Conservation (phyloP, 2,797 vertebrate genomes). For the Aplochiton taeniatus region DNA sequence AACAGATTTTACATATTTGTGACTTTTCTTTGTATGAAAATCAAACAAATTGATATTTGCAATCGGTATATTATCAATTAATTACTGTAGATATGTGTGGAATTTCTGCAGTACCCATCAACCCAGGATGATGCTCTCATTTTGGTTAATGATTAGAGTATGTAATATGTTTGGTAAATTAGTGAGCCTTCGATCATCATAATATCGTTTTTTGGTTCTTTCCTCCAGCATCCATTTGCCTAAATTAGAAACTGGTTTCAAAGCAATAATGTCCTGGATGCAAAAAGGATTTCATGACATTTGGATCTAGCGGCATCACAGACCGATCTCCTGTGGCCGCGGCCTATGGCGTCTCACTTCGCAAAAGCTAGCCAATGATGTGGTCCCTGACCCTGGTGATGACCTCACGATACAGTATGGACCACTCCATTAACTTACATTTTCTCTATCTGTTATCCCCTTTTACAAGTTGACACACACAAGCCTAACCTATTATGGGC, state of each 20-base stretch:
- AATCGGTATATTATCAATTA: too few relatives aligned
- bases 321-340: too few relatives aligned
- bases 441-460: constrained; percentile 13
- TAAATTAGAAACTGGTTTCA: constrained; percentile 49
- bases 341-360: constrained; percentile 1
- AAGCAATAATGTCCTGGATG: constrained; percentile 45
- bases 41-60: too few relatives aligned
- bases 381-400: constrained; percentile 2
- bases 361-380: constrained; percentile 3
- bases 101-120: too few relatives aligned
- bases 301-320: constrained; percentile 50
- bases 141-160: too few relatives aligned
- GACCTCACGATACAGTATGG: not conserved
- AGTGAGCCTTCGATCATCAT: not conserved
- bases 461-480: not conserved
- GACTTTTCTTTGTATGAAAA: too few relatives aligned
- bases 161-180: too few relatives aligned
- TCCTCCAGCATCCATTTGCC: constrained; percentile 2
- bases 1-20: too few relatives aligned
- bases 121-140: too few relatives aligned
- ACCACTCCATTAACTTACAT: constrained; percentile 17
- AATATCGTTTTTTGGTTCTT: not conserved
- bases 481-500: not conserved
- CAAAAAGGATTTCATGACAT: constrained; percentile 61
- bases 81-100: too few relatives aligned